Conservation (phyloP, 2,888 invertebrate species). For the Agonopterix arenella region DNA sequence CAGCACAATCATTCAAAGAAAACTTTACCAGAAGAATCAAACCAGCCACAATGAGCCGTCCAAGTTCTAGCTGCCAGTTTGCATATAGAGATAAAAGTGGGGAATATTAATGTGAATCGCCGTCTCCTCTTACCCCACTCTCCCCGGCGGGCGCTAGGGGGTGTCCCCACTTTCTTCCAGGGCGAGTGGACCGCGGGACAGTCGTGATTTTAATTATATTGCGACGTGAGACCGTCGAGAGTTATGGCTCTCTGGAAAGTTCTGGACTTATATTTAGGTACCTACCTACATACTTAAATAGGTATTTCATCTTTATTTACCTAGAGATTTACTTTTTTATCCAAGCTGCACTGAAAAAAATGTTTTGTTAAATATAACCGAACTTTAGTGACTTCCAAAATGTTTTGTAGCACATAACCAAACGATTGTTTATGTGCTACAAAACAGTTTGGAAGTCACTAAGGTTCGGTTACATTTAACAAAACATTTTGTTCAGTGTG, state of each 20-base stretch:
- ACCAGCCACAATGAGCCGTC: conserved; percentile 70
- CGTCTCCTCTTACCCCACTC: conserved; percentile 31
- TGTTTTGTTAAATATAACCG: too few relatives aligned
- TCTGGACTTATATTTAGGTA: conserved; percentile 21
- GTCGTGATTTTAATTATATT: conserved; percentile 76
- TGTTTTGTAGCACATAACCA: too few relatives aligned
- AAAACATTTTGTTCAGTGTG: too few relatives aligned
- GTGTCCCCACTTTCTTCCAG: conserved; percentile 57
- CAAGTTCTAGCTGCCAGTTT: conserved; percentile 73
- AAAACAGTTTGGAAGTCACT: too few relatives aligned
- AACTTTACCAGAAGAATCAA: conserved; percentile 59
- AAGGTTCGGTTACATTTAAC: too few relatives aligned
- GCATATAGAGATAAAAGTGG: conserved; percentile 78
- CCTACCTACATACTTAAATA: too few relatives aligned
- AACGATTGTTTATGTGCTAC: too few relatives aligned
- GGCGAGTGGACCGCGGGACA: conserved; percentile 69
- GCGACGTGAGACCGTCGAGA: conserved; percentile 60
- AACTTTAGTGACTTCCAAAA: too few relatives aligned
- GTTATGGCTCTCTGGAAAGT: conserved; percentile 53
- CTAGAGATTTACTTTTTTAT: too few relatives aligned
- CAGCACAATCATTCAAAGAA: conserved; percentile 72
- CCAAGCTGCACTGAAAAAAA: too few relatives aligned
- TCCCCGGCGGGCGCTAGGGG: conserved; percentile 23
- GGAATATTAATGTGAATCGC: conserved; percentile 76
- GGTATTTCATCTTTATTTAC: too few relatives aligned